Base-by-base conservation (phyloP, 2,113 vertebrate genomes). In the Chrysochloris asiatica region DNA sequence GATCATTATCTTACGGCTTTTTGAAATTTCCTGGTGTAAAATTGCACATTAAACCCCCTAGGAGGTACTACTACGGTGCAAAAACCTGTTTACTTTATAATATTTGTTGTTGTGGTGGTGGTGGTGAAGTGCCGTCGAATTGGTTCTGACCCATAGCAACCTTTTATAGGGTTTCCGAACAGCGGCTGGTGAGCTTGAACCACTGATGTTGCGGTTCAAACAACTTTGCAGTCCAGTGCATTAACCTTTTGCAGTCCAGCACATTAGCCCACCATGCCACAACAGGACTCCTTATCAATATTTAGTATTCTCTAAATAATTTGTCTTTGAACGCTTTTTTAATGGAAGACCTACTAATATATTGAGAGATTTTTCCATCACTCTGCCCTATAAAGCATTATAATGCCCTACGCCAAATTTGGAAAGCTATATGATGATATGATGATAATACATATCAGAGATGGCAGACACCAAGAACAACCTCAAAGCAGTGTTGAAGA, bases 401-500 rank as follows among this genome's bases (percentile, higher is more conserved):
- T n/a, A n/a, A n/a, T n/a, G 28, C 33, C 41, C 4, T 5, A 72
- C 21, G 38, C 82, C 48, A 69, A 43, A 26, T 36, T 19, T 21
- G 1, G 33, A 75, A 83, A 38, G 8, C 33, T n/a, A n/a, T n/a
- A n/a, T 81, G 67, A 85, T 63, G 75, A 81, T 41, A 8, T 30
- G 3, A 79, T 89, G 45, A 73, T 72, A 86, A 77, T 19, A 36
- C 21, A 2, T 36, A n/a, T 5, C 0, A 14, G 48, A 86, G 12
- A 54, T 22, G 77, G 59, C 1, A 2, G n/a, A 38, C 8, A 22
- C 50, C 33, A 65, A 61, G 38, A 33, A 50, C 48, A 41, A 26
- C 72, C 82, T 50, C 52, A 47, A 90, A 82, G 73, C 61, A 33
- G 61, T 81, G 38, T 48, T 86, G 71, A 95, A 93, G 75, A 43